Conservation (phyloP, 2,888 invertebrate genomes). For the Drosophila fulvimacula region DNA sequence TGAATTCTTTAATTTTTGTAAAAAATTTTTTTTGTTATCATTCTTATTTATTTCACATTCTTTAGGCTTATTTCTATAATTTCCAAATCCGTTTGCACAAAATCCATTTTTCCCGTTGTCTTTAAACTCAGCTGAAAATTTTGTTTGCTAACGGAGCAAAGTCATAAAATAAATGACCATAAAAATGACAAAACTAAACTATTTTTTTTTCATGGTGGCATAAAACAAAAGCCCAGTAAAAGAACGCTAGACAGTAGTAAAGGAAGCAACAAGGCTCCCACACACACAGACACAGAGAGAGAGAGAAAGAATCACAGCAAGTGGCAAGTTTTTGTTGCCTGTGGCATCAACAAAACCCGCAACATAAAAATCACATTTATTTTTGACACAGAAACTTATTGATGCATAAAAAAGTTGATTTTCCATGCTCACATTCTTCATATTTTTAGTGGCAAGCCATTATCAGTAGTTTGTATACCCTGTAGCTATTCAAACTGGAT, state of each 20-base stretch:
- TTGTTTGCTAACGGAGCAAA: constrained; percentile 29
- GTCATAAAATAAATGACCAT: constrained; percentile 61
- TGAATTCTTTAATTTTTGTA: neutral
- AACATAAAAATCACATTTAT: constrained; percentile 76
- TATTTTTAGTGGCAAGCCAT: constrained; percentile 40
- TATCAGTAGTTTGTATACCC: constrained; percentile 38
- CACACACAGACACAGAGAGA: neutral
- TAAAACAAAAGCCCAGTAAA: constrained; percentile 60
- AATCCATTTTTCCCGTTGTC: constrained; percentile 2
- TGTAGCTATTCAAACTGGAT: neutral
- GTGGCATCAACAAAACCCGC: constrained; percentile 37
- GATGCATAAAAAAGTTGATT: constrained; percentile 72
- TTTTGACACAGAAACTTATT: constrained; percentile 73
- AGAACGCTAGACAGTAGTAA: neutral
- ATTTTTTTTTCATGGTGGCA: constrained; percentile 48
- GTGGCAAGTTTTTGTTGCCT: constrained; percentile 47
- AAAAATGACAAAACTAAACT: constrained; percentile 56
- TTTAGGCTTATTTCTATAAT: neutral
- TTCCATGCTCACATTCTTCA: constrained; percentile 34
- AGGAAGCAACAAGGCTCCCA: neutral
- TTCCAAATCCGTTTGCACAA: neutral
- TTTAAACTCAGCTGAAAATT: constrained; percentile 27
- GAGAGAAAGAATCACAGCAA: constrained; percentile 3
- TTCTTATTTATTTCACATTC: too few species aligned
- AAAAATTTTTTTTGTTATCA: too few species aligned